Evolutionary conservation across 1,140 invertebrate genomes (phyloP).

Genomic region (Magallana angulata): DNA sequence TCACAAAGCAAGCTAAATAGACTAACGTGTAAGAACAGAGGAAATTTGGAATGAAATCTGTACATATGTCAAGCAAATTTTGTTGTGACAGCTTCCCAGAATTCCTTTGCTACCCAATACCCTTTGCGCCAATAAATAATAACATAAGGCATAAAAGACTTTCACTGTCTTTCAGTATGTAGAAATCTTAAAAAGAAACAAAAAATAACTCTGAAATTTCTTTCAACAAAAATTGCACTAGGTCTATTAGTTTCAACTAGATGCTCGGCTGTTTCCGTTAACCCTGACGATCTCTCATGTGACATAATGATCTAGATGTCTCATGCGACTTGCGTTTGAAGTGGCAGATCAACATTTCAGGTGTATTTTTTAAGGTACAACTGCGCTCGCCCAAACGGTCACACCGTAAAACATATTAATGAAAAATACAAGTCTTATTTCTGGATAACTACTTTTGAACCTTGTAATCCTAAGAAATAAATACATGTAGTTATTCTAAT

Average conservation of each 20-base stretch:
- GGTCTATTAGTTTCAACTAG: constrained; percentile 13
- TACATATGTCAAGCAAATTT: not conserved
- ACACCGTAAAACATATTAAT: constrained; percentile 19
- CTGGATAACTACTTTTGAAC: constrained; percentile 13
- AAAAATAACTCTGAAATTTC: constrained; percentile 3
- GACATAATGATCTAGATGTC: not conserved
- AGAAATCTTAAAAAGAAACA: constrained; percentile 4
- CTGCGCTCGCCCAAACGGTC: not conserved
- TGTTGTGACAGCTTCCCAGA: not conserved
- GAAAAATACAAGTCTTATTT: not conserved
- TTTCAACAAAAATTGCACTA: not conserved
- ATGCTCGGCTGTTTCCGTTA: not conserved
- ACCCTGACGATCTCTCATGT: constrained; percentile 2
- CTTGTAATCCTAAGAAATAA: not conserved
- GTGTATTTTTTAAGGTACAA: constrained; percentile 11
- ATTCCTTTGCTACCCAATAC: not conserved
- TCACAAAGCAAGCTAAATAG: not conserved
- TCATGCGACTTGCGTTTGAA: not conserved
- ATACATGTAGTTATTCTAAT: constrained; percentile 8
- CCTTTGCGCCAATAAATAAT: not conserved
- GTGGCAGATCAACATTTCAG: not conserved
- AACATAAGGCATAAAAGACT: constrained; percentile 1
- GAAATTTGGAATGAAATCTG: not conserved
- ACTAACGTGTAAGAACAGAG: constrained; percentile 18
- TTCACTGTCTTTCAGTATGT: not conserved